Evolutionary conservation across 2,797 vertebrate species (phyloP), one percentile per base, ranked within the genome.

Genomic region (Neopelma chrysocephalum): DNA sequence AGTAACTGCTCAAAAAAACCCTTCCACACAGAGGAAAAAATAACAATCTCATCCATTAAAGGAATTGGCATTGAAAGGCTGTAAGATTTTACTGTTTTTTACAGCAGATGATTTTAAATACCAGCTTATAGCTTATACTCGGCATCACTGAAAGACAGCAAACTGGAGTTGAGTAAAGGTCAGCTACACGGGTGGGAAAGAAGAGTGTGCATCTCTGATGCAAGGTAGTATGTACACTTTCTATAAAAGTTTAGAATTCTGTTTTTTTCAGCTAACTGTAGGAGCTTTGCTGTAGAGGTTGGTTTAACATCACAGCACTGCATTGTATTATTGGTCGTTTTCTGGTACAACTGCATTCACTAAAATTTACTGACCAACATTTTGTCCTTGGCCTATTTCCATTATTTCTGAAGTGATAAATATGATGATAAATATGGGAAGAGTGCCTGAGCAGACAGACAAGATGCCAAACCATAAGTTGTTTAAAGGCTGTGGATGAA

Each of bases 401-500:
- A 2, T 89, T 88, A 62, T 73, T 90, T 91, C 80, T 83, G 48
- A 65, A 71, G 36, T 40, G 40, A 40, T 40, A 40, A 40, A 40
- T 40, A 40, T 40, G 40, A 40, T 40, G 40, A 43, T 80, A 53
- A 68, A 64, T 76, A 14, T 38, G 42, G 51, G 70, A 89, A 64
- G 45, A 68, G 47, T 69, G 66, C 81, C 53, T 64, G 51, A 87
- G 75, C 56, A 76, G 82, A 38, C 47, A 58, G 54, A 66, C 27
- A 21, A 69, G 61, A 73, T 60, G 57, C 38, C 34, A 75, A 82
- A 87, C 64, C 64, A 58, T 40, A 80, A 15, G 47, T 71, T 80
- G 51, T 66, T 78, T 79, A 91, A 94, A 81, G 56, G 22, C 68
- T 95, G 42, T 87, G 69, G 54, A 36, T 84, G 58, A 93, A 92